Conservation (phyloP, 2,888 invertebrate genomes). For the Trachelus troglodyta region DNA sequence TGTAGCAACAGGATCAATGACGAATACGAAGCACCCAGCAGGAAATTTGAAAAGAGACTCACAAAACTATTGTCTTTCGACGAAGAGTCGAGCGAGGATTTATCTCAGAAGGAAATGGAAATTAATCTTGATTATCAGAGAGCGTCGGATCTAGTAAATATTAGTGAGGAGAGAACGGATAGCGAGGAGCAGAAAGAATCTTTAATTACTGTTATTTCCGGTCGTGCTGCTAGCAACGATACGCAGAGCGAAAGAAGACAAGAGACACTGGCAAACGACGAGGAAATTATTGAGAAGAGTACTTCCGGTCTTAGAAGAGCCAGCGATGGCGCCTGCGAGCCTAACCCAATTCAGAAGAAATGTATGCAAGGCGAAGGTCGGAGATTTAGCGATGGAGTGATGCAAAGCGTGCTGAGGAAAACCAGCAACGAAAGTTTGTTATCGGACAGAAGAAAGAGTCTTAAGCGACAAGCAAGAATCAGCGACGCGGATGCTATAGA, state of each 20-base stretch:
- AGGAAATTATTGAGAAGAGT: slow-evolving; percentile 6
- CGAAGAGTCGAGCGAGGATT: slow-evolving; percentile 28
- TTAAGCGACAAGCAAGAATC: slow-evolving; percentile 55
- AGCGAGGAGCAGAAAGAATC: slow-evolving; percentile 16
- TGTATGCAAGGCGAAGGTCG: slow-evolving; percentile 35
- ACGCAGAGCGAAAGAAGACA: not conserved
- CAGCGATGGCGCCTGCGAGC: slow-evolving; percentile 43
- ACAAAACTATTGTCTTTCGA: slow-evolving; percentile 39
- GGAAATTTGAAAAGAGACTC: slow-evolving; percentile 17
- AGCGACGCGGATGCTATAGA: slow-evolving; percentile 36
- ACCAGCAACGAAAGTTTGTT: slow-evolving; percentile 7
- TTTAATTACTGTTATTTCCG: slow-evolving; percentile 6
- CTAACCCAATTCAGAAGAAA: slow-evolving; percentile 17
- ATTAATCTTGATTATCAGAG: not conserved
- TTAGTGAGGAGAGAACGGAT: not conserved
- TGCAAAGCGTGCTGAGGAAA: slow-evolving; percentile 22
- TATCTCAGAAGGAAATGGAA: not conserved
- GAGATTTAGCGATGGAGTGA: slow-evolving; percentile 50
- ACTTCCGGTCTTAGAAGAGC: slow-evolving; percentile 38
- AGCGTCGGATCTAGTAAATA: not conserved
- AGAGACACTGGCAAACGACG: not conserved
- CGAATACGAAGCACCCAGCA: not conserved
- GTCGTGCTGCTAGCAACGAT: not conserved
- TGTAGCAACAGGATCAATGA: not conserved
- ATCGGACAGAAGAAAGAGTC: slow-evolving; percentile 40